phyloP scores from a whole-genome alignment of 2,797 vertebrate genomes.

The Pipistrellus nathusii region DNA sequence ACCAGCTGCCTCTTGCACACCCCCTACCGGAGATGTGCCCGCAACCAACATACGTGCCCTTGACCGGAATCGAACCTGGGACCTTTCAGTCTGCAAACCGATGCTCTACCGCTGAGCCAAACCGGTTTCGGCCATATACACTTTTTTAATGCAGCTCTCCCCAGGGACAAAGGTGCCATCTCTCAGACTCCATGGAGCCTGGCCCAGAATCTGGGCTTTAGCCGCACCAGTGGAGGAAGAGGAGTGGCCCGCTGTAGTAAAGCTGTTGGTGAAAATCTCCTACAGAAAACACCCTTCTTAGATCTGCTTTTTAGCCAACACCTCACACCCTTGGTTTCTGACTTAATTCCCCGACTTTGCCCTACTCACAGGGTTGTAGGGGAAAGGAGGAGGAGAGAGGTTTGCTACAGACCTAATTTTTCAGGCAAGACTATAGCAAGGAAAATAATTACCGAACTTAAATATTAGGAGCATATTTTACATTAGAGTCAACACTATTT shows the following conservation, averaged over 20 bases:
- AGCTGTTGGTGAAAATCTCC: background rate
- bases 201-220: background rate
- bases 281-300: background rate
- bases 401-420: background rate
- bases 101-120: too few relatives aligned
- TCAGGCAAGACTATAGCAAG: background rate
- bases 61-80: too few relatives aligned
- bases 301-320: background rate
- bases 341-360: background rate
- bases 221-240: background rate
- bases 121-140: too few relatives aligned
- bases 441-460: background rate
- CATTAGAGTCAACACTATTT: background rate
- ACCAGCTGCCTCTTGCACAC: too few relatives aligned
- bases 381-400: too few relatives aligned
- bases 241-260: background rate
- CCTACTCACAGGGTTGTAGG: background rate
- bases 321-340: background rate
- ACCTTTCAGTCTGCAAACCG: too few relatives aligned
- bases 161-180: background rate
- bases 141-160: background rate
- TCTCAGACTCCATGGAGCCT: background rate
- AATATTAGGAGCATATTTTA: background rate
- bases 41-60: too few relatives aligned
- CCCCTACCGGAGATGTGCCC: too few relatives aligned